Conservation (phyloP, 92 coral and sea anemone genomes). For the Paramuricea clavata region DNA sequence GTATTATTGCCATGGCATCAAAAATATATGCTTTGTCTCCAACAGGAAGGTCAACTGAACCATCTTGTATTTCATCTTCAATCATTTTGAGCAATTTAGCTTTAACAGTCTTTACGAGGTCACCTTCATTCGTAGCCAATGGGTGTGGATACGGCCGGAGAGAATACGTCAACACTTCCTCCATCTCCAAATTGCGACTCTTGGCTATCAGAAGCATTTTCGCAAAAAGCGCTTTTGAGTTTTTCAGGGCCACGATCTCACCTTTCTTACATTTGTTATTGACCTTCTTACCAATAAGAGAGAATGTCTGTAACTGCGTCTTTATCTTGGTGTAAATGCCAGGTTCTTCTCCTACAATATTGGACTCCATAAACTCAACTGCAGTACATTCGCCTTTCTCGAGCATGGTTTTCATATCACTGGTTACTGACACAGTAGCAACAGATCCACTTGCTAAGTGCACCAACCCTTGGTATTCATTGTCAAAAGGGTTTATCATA, state of each 20-base stretch:
- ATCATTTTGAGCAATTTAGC: background rate
- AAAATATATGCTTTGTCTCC: constrained; percentile 35
- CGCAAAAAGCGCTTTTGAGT: background rate
- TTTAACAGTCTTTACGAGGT: background rate
- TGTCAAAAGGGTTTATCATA: constrained; percentile 7
- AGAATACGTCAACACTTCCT: constrained; percentile 4
- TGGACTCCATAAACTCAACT: background rate
- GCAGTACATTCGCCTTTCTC: constrained; percentile 5
- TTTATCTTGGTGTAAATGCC: background rate
- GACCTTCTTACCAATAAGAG: background rate
- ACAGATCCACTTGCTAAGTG: constrained; percentile 1
- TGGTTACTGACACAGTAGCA: background rate
- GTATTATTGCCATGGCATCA: constrained; percentile 67
- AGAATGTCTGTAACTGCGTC: constrained; percentile 4
- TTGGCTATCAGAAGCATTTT: constrained; percentile 11
- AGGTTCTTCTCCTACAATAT: background rate
- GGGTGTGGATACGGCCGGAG: background rate
- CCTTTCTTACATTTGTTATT: background rate
- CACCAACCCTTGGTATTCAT: background rate
- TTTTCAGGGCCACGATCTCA: constrained; percentile 21
- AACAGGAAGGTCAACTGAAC: no score
- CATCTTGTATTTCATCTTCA: background rate
- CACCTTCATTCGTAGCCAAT: background rate
- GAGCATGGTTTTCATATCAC: constrained; percentile 1
- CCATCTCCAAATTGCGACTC: constrained; percentile 5